These are phyloP conservation scores for Microcebus murinus DNA, from an alignment of 2,113 vertebrate genomes.

Conservation along the genomic window DNA sequence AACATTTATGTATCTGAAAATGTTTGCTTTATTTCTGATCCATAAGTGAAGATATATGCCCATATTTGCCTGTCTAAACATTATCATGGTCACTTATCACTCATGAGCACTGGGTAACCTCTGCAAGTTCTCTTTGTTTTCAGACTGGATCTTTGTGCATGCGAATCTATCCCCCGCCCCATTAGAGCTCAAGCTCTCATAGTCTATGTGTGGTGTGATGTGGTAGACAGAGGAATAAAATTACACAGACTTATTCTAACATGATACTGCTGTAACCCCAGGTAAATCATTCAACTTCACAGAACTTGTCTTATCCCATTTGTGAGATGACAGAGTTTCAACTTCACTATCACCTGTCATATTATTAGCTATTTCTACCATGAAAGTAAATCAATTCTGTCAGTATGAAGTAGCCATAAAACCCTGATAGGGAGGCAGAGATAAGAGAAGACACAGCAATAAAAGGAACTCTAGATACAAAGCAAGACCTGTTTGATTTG, in stretches of 20 bases:
- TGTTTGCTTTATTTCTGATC: background rate
- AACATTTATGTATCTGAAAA: background rate
- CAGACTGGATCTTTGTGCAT: background rate
- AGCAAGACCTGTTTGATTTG: background rate
- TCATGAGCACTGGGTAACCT: background rate
- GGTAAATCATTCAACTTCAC: background rate
- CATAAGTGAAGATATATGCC: background rate
- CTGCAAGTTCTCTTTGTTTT: background rate
- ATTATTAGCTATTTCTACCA: background rate
- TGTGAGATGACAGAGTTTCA: background rate
- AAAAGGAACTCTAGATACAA: background rate
- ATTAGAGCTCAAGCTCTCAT: background rate
- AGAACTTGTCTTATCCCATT: background rate
- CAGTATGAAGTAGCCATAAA: background rate
- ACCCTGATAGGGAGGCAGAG: background rate
- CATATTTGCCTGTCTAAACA: background rate
- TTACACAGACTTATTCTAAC: background rate
- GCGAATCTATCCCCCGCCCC: background rate
- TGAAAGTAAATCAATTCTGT: background rate
- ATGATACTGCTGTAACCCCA: background rate
- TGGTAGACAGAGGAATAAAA: background rate
- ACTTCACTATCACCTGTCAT: background rate
- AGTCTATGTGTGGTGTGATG: background rate
- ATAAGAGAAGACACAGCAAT: background rate
- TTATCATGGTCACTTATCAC: rapidly evolving